Base-by-base conservation (phyloP, 2,113 vertebrate genomes). In the Vulpes lagopus region DNA sequence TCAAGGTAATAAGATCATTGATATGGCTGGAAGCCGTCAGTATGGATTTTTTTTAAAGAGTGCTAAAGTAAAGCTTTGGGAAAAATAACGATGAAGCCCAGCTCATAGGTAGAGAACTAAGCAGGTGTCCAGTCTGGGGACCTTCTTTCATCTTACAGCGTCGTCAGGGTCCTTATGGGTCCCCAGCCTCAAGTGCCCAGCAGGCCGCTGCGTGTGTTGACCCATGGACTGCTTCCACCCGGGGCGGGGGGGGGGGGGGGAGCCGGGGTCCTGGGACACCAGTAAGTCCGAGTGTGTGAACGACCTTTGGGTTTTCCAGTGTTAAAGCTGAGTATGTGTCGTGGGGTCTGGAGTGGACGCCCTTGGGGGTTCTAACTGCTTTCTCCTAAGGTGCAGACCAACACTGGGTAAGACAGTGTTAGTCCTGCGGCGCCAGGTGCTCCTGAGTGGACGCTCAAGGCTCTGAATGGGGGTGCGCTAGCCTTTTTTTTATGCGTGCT, bases 381-480 rank as follows among this genome's bases (percentile, higher is more conserved):
- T 87, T 78, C 22, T 95, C 27, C 89, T 19, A 10, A 32, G 43
- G 43, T 43, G 17, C 27, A 93, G 76, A 97, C 62, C 97, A 91
- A 55, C 32, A 16, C n/a, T 89, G 85, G 80, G 11, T 82, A 32
- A 96, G 30, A 65, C 8, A 11, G 78, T 1, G 2, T 93, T 88
- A 93, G 25, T 74, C 80, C 5, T 73, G 14, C 27, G 49, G 2
- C 57, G 25, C 19, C 30, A 53, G 59, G 76, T 67, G 64, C 64
- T 95, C 89, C 89, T 62, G 81, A 51, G 67, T 71, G 64, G 67
- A 73, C n/a, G 15, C 23, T 92, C 14, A 59, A 60, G 80, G 38
- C 17, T 78, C 35, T 81, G 49, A 91, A 49, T 82, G 10, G 32
- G n/a, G 57, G 27, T 62, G 32, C 0, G 2, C 25, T 82, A 71